A percentile compares a stretch with the other conserved stretches of the same genome.
These are phyloP conservation scores for Falco berigora DNA, from an alignment of 2,797 vertebrate species.

Conservation along the genomic window DNA sequence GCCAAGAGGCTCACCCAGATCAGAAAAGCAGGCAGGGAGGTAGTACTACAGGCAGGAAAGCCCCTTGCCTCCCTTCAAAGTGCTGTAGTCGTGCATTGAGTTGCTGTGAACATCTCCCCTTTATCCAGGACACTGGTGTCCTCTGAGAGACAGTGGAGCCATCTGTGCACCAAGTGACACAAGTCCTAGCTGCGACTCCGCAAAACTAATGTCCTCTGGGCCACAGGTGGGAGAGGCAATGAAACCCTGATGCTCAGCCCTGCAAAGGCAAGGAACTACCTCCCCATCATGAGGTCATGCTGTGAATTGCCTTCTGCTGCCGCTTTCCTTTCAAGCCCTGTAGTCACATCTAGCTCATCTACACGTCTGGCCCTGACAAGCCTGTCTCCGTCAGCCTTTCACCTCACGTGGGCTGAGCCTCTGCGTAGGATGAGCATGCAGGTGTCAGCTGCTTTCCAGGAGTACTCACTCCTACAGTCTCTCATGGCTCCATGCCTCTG, in stretches of 20 bases:
- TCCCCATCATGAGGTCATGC: neutral
- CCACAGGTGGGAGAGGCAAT: neutral
- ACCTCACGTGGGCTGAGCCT: neutral
- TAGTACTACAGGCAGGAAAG: neutral
- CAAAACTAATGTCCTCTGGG: neutral
- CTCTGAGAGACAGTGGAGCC: neutral
- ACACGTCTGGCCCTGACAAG: neutral
- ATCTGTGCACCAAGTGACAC: neutral
- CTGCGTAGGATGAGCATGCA: neutral
- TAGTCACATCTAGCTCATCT: neutral
- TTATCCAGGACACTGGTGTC: neutral
- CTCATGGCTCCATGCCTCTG: neutral
- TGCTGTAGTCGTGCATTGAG: accelerated
- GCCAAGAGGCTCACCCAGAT: neutral
- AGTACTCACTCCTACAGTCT: neutral
- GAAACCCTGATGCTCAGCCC: neutral
- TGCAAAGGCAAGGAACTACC: neutral
- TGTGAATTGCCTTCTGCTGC: neutral
- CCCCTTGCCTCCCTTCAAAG: neutral
- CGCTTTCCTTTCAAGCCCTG: neutral
- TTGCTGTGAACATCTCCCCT: neutral
- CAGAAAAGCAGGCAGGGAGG: neutral
- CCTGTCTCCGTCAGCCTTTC: neutral
- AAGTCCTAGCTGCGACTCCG: accelerated
- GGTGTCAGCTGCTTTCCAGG: neutral